Evolutionary conservation across 2,888 invertebrate genomes (phyloP).

Genomic region (Sepiola atlantica): DNA sequence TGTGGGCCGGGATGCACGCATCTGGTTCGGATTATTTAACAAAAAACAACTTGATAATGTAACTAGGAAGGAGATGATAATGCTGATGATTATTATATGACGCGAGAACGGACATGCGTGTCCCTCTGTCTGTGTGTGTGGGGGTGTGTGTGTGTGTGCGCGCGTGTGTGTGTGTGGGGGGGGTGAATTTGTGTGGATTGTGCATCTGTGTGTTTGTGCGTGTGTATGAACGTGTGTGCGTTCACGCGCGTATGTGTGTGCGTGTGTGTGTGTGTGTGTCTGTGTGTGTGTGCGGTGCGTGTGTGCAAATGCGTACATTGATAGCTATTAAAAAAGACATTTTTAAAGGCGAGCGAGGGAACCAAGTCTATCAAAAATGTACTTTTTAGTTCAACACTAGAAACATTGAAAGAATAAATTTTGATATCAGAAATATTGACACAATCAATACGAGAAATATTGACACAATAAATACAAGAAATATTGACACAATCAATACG

Average conservation of each 20-base stretch:
- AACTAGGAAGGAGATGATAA: background rate
- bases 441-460: no score
- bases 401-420: no score
- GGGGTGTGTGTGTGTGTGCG: background rate
- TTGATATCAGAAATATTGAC: no score
- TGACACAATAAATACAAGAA: no score
- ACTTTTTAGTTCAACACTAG: no score
- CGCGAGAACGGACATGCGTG: no score
- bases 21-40: background rate
- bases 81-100: background rate
- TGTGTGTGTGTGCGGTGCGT: background rate
- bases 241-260: background rate
- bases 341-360: no score
- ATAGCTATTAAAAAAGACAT: no score
- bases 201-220: background rate
- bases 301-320: no score
- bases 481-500: no score
- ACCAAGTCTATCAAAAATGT: no score
- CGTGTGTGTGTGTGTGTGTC: background rate
- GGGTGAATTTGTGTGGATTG: no score
- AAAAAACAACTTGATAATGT: background rate
- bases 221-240: background rate
- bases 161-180: background rate
- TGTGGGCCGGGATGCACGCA: constrained; percentile 17
- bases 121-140: background rate